Percentiles rank a stretch among this genome's conserved stretches.
Conservation (phyloP, 2,113 vertebrate genomes). For the Panthera leo region DNA sequence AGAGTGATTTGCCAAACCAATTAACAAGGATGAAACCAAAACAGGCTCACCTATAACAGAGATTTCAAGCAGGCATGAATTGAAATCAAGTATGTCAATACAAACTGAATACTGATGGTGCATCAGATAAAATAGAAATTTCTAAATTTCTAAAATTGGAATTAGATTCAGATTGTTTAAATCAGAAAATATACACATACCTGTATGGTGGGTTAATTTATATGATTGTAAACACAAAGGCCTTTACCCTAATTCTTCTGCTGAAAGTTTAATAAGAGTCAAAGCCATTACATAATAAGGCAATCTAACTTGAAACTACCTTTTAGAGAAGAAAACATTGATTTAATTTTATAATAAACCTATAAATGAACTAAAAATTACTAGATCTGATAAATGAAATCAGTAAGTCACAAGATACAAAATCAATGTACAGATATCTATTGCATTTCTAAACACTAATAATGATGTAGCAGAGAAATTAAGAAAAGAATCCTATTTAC, state of each 20-base stretch:
- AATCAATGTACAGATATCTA: not conserved
- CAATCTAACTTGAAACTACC: not conserved
- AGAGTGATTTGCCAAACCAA: constrained; percentile 45
- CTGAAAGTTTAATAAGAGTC: not conserved
- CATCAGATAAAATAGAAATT: constrained; percentile 12
- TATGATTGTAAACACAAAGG: not conserved
- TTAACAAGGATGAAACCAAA: constrained; percentile 32
- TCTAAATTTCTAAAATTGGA: not conserved
- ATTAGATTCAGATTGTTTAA: not conserved
- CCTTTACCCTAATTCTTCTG: not conserved
- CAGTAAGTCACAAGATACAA: not conserved
- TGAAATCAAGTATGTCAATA: constrained; percentile 31
- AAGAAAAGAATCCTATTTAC: not conserved
- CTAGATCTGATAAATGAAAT: not conserved
- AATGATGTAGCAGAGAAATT: not conserved
- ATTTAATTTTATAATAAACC: not conserved
- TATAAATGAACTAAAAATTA: not conserved
- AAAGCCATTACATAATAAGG: not conserved
- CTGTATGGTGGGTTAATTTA: not conserved
- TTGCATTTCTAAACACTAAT: not conserved
- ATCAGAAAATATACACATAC: not conserved
- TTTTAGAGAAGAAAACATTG: not conserved
- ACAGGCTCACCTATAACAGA: not conserved
- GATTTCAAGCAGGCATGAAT: constrained; percentile 20
- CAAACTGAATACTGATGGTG: constrained; percentile 10